Evolutionary conservation across 2,797 vertebrate species (phyloP).

Genomic region (Lepus townsendii): DNA sequence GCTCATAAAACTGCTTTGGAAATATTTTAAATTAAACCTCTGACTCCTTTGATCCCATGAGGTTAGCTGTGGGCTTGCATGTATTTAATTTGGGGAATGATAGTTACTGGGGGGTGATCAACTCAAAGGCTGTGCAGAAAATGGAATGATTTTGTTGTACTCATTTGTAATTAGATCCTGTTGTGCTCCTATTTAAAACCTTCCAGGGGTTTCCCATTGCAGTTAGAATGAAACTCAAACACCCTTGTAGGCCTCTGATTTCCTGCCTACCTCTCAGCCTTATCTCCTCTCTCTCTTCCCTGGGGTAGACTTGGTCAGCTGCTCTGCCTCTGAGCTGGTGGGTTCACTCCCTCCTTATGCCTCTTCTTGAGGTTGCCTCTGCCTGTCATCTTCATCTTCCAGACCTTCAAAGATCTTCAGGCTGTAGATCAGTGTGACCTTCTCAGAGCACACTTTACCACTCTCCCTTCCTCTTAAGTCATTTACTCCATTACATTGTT

Average conservation of each 20-base stretch:
- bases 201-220: slow-evolving; percentile 49
- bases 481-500: background rate
- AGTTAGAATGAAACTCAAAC: slow-evolving; percentile 56
- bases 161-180: slow-evolving; percentile 64
- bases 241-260: background rate
- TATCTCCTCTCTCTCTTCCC: background rate
- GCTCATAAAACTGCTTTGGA: slow-evolving; percentile 43
- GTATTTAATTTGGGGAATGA: slow-evolving; percentile 72
- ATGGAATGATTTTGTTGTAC: slow-evolving; percentile 67
- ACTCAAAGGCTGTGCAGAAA: slow-evolving; percentile 67
- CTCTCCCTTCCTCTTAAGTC: background rate
- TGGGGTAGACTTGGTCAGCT: background rate
- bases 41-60: background rate
- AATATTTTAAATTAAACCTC: slow-evolving; percentile 52
- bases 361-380: slow-evolving; percentile 20
- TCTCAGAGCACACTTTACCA: background rate
- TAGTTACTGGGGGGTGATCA: slow-evolving; percentile 49
- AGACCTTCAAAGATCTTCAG: background rate
- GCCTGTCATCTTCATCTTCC: background rate
- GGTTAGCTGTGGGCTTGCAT: slow-evolving; percentile 27
- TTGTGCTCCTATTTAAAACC: slow-evolving; percentile 60
- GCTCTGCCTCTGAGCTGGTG: background rate
- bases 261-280: background rate
- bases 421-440: slow-evolving; percentile 1
- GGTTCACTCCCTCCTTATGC: background rate